Evolutionary conservation across 2,888 invertebrate species (phyloP), one percentile per base, ranked within the genome.

Genomic region (Sarcophaga variegata): DNA sequence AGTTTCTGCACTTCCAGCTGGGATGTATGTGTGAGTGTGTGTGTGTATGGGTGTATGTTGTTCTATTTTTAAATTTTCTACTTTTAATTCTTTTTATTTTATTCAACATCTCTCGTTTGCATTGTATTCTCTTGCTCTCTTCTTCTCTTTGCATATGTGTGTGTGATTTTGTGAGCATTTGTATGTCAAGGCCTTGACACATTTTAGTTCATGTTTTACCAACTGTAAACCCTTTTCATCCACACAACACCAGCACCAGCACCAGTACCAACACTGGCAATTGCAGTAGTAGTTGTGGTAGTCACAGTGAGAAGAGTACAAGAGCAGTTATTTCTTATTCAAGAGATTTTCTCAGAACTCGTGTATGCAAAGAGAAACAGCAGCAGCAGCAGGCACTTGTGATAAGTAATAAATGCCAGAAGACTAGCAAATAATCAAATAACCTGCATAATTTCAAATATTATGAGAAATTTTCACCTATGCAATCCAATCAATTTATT

Each of bases 131-230:
- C 20, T 81, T 25, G 17, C 27, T 27, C 67, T 27, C 27, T 62
- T n/a, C 12, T 67, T 67, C 27, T 27, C n/a, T 59, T 11, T 47
- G 3, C 11, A 0, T 20, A 0, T 37, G 2, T 66, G 2, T 37
- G 25, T 14, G 14, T 63, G 63, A 25, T 49, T 75, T 27, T 22
- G 27, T 77, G 14, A 77, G 66, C 67, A 75, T 75, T 82, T 86
- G 82, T 86, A 77, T 87, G 86, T 81, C 88, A 88, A 85, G 87
- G 84, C 82, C 88, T 87, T 88, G 87, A 85, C 87, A 88, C 63
- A 83, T 85, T 85, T 87, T 82, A 59, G 10, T 69, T 83, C 72
- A 66, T 54, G 74, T 82, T 82, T 72, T 75, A 77, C 71, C 75
- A 82, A 80, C 71, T 83, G 79, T 71, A 60, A 85, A 78, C 64